Percentiles rank a stretch among this genome's conserved stretches.
phyloP scores from a whole-genome alignment of 2,797 vertebrate species.

The Ptychobarbus kaznakovi region DNA sequence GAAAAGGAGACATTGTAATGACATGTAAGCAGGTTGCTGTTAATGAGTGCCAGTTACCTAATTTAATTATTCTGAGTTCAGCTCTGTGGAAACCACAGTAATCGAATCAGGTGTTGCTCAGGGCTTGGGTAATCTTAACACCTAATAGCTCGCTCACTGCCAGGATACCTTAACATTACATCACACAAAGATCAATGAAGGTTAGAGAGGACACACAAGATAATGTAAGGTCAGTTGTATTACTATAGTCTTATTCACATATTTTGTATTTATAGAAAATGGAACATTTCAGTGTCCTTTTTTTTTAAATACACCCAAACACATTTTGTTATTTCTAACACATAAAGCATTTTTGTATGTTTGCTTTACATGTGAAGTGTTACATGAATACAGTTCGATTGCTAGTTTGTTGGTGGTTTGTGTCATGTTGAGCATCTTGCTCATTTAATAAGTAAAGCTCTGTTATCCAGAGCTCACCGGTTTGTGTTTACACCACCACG shows the following conservation, averaged over 20 bases:
- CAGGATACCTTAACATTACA: slow-evolving; percentile 40
- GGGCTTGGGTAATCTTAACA: slow-evolving; percentile 44
- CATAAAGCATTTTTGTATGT: not conserved
- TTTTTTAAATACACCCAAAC: too few species aligned
- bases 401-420: slow-evolving; percentile 26
- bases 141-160: slow-evolving; percentile 27
- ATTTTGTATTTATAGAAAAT: not conserved
- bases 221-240: slow-evolving; percentile 4
- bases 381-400: slow-evolving; percentile 2
- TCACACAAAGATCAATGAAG: slow-evolving; percentile 28
- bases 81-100: slow-evolving; percentile 57
- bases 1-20: slow-evolving; percentile 43
- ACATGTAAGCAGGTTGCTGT: slow-evolving; percentile 35
- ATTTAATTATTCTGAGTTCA: slow-evolving; percentile 57
- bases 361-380: not conserved
- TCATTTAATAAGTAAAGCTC: slow-evolving; percentile 62
- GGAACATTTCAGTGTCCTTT: not conserved
- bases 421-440: slow-evolving; percentile 58
- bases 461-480: slow-evolving; percentile 45
- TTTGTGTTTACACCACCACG: slow-evolving; percentile 57
- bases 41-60: slow-evolving; percentile 50
- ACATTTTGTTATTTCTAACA: not conserved
- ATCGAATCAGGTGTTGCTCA: slow-evolving; percentile 55
- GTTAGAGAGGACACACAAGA: slow-evolving; percentile 24
- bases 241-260: not conserved